Evolutionary conservation across 1,140 invertebrate species (phyloP).

Genomic region (Drosophila pallidifrons): DNA sequence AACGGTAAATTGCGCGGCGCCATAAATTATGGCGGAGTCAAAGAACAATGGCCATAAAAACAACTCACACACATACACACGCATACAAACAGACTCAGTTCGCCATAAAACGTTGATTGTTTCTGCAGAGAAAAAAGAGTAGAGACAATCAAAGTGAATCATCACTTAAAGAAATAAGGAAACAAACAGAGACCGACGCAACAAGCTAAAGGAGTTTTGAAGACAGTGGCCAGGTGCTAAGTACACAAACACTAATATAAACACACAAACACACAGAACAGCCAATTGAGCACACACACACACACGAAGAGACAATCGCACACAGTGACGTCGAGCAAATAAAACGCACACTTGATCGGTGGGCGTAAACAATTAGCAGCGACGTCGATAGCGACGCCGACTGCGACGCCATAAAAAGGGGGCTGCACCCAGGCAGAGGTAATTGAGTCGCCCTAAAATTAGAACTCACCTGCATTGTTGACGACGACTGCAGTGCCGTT

Average conservation of each 20-base stretch:
- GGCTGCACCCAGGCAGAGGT: constrained; percentile 60
- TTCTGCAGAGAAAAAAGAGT: constrained; percentile 17
- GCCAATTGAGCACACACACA: not conserved
- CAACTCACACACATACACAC: constrained; percentile 5
- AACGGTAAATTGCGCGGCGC: constrained; percentile 41
- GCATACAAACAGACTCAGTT: not conserved
- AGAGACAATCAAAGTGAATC: constrained; percentile 73
- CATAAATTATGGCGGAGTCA: constrained; percentile 51
- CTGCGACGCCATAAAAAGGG: constrained; percentile 27
- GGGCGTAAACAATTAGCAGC: constrained; percentile 74
- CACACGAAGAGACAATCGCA: constrained; percentile 5
- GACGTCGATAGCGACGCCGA: constrained; percentile 37
- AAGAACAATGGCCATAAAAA: constrained; percentile 49
- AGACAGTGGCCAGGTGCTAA: constrained; percentile 12
- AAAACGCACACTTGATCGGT: constrained; percentile 54
- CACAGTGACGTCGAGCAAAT: constrained; percentile 11
- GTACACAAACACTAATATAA: constrained; percentile 26
- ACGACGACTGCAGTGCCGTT: constrained; percentile 19
- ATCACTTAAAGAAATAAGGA: constrained; percentile 70
- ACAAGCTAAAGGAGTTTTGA: constrained; percentile 39
- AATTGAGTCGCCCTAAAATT: constrained; percentile 50
- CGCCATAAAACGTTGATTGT: constrained; percentile 33
- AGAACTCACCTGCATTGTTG: constrained; percentile 47
- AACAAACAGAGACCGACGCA: constrained; percentile 48
- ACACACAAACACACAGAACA: constrained; percentile 11